Base-by-base conservation (phyloP, 2,797 vertebrate genomes). In the Xiphorhynchus erythropygius region DNA sequence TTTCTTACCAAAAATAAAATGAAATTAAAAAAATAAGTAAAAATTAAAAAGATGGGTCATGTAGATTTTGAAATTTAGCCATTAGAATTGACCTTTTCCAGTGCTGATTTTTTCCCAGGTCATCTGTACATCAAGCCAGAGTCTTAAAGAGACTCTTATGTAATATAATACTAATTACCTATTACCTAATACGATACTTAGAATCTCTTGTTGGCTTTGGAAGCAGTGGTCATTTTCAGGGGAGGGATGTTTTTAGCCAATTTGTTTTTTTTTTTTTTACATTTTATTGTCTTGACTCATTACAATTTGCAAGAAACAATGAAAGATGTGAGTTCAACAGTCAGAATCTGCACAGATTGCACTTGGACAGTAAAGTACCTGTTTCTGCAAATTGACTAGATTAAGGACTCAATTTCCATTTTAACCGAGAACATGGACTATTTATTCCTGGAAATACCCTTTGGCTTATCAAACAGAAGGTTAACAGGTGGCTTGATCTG, bases 401-500 rank as follows among this genome's bases (percentile, higher is more conserved):
- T 96, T 91, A 96, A 97, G 73, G 41, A 56, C 82, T 92, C 79
- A 79, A 88, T 97, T 90, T 96, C n/a, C 68, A 91, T 96, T 92
- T 92, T 91, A 92, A 80, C 53, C 46, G 37, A 90, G 80, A 96
- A 90, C 81, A 62, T 84, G 25, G 49, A 90, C n/a, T 79, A 90
- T 96, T 95, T 94, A 90, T 95, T 93, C 92, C 82, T 93, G 59
- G 89, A 88, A 92, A 84, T 88, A 93, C 53, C 79, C 91, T 91
- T 82, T 96, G 94, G 92, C 76, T 90, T 90, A 82, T 81, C 50
- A 73, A 82, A 96, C 87, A 71, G 75, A 85, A 88, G 85, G 92
- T 96, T 96, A 93, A 96, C 89, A 86, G 62, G 91, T 96, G 89
- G 76, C 85, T 93, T 91, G 80, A 76, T 86, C 87, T 88, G 67